Evolutionary conservation across 2,113 vertebrate species (phyloP).

Genomic region (Chaenocephalus aceratus): DNA sequence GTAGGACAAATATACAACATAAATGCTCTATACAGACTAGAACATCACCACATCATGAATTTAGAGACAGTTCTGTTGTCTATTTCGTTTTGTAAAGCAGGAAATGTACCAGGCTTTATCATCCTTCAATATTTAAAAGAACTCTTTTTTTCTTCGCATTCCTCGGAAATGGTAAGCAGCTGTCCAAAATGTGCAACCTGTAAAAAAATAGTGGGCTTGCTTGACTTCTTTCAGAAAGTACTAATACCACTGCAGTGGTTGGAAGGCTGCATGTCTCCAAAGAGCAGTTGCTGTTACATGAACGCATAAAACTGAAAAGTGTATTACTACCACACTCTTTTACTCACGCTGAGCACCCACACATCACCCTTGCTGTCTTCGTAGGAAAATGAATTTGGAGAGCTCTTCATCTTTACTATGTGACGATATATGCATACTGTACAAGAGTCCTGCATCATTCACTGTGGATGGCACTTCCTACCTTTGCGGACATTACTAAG

Average conservation of each 20-base stretch:
- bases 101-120: background rate
- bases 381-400: slow-evolving; percentile 63
- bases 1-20: slow-evolving; percentile 6
- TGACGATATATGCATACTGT: slow-evolving; percentile 45
- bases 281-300: slow-evolving; percentile 35
- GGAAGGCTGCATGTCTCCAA: slow-evolving; percentile 15
- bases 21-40: slow-evolving; percentile 9
- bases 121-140: background rate
- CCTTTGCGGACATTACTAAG: slow-evolving; percentile 61
- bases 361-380: slow-evolving; percentile 43
- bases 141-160: too few relatives aligned
- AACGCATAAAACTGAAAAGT: slow-evolving; percentile 43
- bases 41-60: slow-evolving; percentile 20
- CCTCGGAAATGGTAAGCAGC: background rate
- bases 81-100: background rate
- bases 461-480: slow-evolving; percentile 48
- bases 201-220: background rate
- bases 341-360: slow-evolving; percentile 57
- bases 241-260: background rate
- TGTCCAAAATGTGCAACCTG: background rate
- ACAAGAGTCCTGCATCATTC: slow-evolving; percentile 52
- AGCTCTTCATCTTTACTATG: slow-evolving; percentile 63
- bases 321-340: background rate
- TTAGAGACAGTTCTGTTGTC: background rate
- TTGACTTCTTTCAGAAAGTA: background rate